These are phyloP conservation scores for Semotilus atromaculatus DNA, from an alignment of 2,797 vertebrate genomes.

Conservation along the genomic window DNA sequence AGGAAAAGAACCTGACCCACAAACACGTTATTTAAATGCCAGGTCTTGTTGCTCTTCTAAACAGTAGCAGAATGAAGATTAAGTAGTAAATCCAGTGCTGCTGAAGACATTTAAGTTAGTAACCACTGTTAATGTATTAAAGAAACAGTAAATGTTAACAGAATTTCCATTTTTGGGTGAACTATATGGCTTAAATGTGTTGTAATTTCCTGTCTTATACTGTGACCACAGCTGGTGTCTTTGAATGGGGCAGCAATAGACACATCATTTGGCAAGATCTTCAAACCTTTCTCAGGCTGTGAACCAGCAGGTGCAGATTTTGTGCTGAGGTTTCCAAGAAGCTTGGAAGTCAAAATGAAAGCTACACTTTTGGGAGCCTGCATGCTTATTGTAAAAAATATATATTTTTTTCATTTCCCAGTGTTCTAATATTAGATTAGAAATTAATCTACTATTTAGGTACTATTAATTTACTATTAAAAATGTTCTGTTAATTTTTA, in stretches of 20 bases:
- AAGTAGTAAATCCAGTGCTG: neutral
- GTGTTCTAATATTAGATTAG: neutral
- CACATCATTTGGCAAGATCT: neutral
- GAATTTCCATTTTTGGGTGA: too few species aligned
- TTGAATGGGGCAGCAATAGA: neutral
- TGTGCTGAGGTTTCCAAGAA: neutral
- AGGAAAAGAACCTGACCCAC: neutral
- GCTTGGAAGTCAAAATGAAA: constrained; percentile 11
- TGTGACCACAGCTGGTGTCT: neutral
- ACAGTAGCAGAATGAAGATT: neutral
- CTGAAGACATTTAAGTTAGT: neutral
- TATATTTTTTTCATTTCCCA: too few species aligned
- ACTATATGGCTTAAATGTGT: too few species aligned
- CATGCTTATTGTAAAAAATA: constrained; percentile 11
- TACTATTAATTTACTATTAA: neutral
- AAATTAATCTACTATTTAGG: neutral
- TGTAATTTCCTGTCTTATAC: too few species aligned
- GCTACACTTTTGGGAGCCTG: constrained; percentile 7
- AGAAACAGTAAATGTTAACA: too few species aligned
- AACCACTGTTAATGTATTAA: neutral
- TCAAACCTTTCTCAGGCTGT: neutral
- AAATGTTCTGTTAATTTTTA: neutral
- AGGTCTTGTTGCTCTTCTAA: neutral
- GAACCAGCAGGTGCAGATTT: neutral
- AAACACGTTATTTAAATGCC: neutral